Evolutionary conservation across 2,113 vertebrate species (phyloP), one percentile per base, ranked within the genome.

Genomic region (Etia nguti): DNA sequence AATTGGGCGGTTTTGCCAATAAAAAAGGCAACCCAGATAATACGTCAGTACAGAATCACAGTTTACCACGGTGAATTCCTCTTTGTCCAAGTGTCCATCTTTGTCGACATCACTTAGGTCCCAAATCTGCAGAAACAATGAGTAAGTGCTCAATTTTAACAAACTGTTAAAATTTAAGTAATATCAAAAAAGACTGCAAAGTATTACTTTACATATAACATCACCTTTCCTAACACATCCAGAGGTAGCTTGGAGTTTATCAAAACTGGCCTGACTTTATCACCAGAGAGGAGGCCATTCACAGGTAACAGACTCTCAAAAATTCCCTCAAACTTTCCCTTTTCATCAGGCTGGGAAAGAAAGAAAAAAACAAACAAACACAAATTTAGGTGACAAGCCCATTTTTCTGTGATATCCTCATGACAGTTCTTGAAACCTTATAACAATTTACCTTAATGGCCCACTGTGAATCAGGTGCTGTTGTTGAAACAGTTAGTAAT

Each of bases 171-270:
- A 13, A 56, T 2, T 18, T 2, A 8, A 59, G 26, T 12, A 13
- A 56, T 56, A 15, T 59, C 9, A 57, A 6, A 38, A 4, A 73
- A 52, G 10, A 41, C 46, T 43, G 55, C 11, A 41, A 29, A 13
- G 8, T n/a, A 70, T 50, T 24, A 50, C 6, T 15, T 29, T 22
- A 48, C 15, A 48, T 3, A 24, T 56, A 34, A 83, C 9, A 43
- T 89, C 89, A 99, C 99, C 97, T 97, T 97, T 94, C 98, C 99
- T 11, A 99, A 97, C 84, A 98, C 96, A 82, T 99, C 98, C 34
- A 99, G 96, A 94, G 98, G 98, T 92, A 99, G 96, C 92, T 99
- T 99, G 36, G 99, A 99, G 96, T 99, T 99, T 85, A 99, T 98
- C 92, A 99, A 96, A 82, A 99, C 97, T 4, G 98, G 98, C 93